Conservation (phyloP, 2,888 invertebrate species). For the Andrena chrysosceles region DNA sequence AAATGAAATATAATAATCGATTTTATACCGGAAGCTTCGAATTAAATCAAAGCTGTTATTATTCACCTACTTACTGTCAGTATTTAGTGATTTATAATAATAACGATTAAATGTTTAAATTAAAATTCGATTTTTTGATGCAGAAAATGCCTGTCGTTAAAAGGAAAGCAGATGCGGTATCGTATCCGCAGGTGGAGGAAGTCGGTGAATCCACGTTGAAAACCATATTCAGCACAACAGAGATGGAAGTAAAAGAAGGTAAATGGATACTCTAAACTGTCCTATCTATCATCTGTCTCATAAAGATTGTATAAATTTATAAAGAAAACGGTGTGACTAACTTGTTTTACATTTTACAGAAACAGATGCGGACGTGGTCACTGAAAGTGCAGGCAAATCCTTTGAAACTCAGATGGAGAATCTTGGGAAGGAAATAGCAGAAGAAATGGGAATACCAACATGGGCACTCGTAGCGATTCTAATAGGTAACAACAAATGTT, state of each 20-base stretch:
- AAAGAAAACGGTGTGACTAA: background rate
- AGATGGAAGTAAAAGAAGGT: constrained; percentile 71
- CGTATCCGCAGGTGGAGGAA: background rate
- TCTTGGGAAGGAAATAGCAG: constrained; percentile 88
- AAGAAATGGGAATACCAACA: constrained; percentile 92
- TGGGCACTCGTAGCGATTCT: constrained; percentile 95
- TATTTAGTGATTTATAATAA: too few relatives aligned
- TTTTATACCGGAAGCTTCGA: too few relatives aligned
- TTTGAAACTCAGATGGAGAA: constrained; percentile 85
- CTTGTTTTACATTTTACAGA: constrained; percentile 24
- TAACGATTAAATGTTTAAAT: too few relatives aligned
- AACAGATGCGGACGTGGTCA: constrained; percentile 69
- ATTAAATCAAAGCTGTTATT: too few relatives aligned
- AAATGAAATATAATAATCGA: too few relatives aligned
- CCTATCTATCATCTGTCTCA: background rate
- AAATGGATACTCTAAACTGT: background rate
- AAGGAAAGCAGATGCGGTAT: constrained; percentile 64
- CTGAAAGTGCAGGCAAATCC: constrained; percentile 67
- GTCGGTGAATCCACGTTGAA: constrained; percentile 61
- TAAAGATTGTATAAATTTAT: background rate
- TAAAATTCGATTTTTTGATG: background rate
- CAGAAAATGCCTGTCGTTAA: constrained; percentile 80
- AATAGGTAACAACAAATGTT: constrained; percentile 87
- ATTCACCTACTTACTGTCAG: too few relatives aligned
- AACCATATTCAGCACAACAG: constrained; percentile 48